Base-by-base conservation (phyloP, 2,888 invertebrate species). In the Meiosimyza platycephala region DNA sequence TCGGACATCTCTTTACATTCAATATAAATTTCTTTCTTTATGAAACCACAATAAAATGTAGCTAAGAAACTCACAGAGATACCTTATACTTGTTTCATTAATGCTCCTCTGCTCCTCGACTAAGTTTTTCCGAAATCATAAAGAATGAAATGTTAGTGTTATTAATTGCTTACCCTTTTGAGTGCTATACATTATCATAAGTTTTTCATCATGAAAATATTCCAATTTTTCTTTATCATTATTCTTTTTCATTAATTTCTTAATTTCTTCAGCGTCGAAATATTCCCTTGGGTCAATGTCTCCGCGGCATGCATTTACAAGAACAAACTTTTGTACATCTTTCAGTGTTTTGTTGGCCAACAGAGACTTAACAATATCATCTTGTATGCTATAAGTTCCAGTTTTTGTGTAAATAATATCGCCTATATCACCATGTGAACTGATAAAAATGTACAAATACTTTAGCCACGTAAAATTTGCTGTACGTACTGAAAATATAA, bases 271-370 rank as follows among this genome's bases (percentile, higher is more conserved):
- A 40, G 51, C 33, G 7, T 60, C 51, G 33, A 28, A 50, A 51
- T 40, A 54, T 6, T 40, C 1, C 40, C 40, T 6, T 6, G 62
- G 60, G 60, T 70, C 70, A 6, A 62, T 28, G 3, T 13, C 51
- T 9, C 70, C 70, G 6, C 70, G 70, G 28, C 70, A 70, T 2
- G 70, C 70, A 51, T 70, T 70, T 12, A 70, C 52, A 33, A 70
- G 15, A 6, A 70, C 40, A 15, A 62, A 62, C 33, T 62, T 60
- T 33, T 62, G 70, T 33, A 18, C 52, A 3, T 70, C 15, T n/a
- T 33, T 16, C 62, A 70, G 51, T 51, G 60, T 50, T 16, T 48
- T n/a, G 52, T 70, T 62, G 13, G 51, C 50, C 60, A 62, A 15
- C 4, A 70, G 7, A 13, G 48, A 13, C 6, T 40, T 57, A 15